A percentile compares a stretch with the other conserved stretches of the same genome.
Evolutionary conservation across 2,797 vertebrate genomes (phyloP).

Genomic region (Sebastes steindachneri): DNA sequence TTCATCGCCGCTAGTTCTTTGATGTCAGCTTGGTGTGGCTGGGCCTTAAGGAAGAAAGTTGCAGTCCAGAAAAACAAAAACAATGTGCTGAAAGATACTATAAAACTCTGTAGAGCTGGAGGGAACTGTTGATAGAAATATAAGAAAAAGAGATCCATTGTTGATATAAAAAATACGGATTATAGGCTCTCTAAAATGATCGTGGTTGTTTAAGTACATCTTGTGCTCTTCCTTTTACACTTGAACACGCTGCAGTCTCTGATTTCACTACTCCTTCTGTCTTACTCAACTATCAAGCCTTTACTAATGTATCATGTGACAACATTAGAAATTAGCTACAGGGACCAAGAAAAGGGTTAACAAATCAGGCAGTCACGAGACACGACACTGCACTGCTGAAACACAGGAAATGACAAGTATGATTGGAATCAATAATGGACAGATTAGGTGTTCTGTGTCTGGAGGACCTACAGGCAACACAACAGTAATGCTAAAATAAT

Average conservation of each 20-base stretch:
- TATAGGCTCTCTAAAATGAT: neutral
- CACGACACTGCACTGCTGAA: neutral
- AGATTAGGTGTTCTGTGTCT: neutral
- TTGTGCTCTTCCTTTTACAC: neutral
- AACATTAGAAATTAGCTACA: neutral
- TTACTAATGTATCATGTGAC: neutral
- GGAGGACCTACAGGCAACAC: neutral
- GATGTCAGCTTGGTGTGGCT: too few relatives aligned
- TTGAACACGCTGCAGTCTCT: neutral
- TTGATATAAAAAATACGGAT: neutral
- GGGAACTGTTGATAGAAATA: neutral
- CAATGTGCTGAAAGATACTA: neutral
- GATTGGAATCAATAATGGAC: neutral
- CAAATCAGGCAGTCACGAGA: slow-evolving; percentile 20
- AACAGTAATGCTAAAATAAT: neutral
- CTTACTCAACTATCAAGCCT: neutral
- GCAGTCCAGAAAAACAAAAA: neutral
- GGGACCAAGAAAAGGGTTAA: slow-evolving; percentile 5
- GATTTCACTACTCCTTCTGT: neutral
- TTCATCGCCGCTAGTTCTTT: too few relatives aligned
- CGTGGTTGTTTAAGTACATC: neutral
- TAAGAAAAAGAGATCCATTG: neutral
- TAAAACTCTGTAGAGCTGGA: neutral
- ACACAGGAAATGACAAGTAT: slow-evolving; percentile 23
- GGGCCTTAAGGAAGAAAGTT: neutral